Conservation (phyloP, 2,888 invertebrate species). For the Linyphia triangularis region DNA sequence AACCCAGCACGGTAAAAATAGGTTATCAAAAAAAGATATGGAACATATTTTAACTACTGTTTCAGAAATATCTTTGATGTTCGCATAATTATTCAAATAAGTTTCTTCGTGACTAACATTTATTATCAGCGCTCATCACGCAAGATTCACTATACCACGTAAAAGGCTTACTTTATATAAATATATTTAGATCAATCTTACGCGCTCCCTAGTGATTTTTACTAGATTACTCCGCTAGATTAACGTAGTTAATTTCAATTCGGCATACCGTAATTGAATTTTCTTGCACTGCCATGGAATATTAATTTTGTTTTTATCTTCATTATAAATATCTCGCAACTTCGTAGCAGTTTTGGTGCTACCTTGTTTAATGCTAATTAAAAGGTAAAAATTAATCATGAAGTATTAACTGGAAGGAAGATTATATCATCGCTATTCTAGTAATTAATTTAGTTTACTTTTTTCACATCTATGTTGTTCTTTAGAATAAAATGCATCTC, state of each 20-base stretch:
- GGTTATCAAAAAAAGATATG: not conserved
- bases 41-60: constrained; percentile 28
- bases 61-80: constrained; percentile 48
- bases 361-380: not conserved
- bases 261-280: constrained; percentile 42
- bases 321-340: not conserved
- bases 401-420: no score
- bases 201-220: constrained; percentile 10
- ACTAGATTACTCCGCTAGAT: constrained; percentile 19
- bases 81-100: constrained; percentile 60
- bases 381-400: not conserved
- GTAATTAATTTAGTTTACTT: no score
- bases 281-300: not conserved
- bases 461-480: no score
- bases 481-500: no score
- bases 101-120: constrained; percentile 40
- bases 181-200: constrained; percentile 12
- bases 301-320: not conserved
- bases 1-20: constrained; percentile 18
- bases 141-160: not conserved
- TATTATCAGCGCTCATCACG: constrained; percentile 19
- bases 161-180: not conserved
- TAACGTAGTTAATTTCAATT: constrained; percentile 41
- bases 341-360: not conserved
- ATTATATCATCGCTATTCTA: no score